Evolutionary conservation across 2,113 vertebrate species (phyloP).

Genomic region (Coracopsis vasa): DNA sequence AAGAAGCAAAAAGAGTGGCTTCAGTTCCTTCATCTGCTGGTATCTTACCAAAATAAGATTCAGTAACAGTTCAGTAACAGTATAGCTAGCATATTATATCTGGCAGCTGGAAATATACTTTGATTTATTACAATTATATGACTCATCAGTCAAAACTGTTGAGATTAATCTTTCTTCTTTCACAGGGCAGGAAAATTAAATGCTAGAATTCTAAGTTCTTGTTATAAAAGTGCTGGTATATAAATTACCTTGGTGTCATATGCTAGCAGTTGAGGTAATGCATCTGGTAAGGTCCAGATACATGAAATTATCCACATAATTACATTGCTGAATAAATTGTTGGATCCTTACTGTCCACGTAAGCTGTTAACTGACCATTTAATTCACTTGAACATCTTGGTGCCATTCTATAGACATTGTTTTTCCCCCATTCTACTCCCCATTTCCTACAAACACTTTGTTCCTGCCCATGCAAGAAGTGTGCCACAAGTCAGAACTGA

Average conservation of each 20-base stretch:
- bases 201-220: not conserved
- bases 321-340: not conserved
- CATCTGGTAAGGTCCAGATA: not conserved
- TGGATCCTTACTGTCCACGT: not conserved
- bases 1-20: not conserved
- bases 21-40: not conserved
- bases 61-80: not conserved
- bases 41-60: constrained; percentile 11
- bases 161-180: not conserved
- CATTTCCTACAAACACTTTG: not conserved
- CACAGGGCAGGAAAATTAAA: constrained; percentile 2
- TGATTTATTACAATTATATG: constrained; percentile 16
- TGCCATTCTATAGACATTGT: not conserved
- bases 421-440: not conserved
- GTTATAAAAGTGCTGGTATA: not conserved
- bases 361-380: not conserved
- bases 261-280: not conserved
- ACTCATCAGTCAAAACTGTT: constrained; percentile 18
- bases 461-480: not conserved
- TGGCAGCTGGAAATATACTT: constrained; percentile 21
- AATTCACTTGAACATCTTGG: not conserved
- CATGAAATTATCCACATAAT: not conserved
- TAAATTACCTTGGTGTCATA: not conserved
- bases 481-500: accelerated
- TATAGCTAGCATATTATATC: not conserved